phyloP scores from a whole-genome alignment of 2,888 invertebrate species.

The Cabera pusaria region DNA sequence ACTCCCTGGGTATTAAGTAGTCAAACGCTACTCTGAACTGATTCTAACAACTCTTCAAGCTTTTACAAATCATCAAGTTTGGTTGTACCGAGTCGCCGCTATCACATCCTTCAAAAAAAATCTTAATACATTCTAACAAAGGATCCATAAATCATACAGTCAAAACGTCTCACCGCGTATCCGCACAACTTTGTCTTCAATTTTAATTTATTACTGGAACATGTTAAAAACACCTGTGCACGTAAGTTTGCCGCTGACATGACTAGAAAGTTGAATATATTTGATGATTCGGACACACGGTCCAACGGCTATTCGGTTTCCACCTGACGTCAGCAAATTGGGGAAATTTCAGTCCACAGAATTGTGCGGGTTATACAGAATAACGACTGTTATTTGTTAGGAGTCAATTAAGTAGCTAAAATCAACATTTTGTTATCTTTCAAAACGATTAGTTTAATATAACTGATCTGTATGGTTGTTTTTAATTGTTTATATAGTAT shows the following conservation, averaged over 20 bases:
- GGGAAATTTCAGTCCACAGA: slow-evolving; percentile 28
- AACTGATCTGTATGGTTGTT: too few species aligned
- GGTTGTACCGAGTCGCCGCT: too few species aligned
- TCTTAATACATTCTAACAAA: too few species aligned
- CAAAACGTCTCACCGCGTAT: background rate
- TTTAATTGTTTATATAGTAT: too few species aligned
- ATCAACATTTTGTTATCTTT: too few species aligned
- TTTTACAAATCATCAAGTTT: too few species aligned
- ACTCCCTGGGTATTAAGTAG: too few species aligned
- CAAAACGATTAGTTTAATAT: too few species aligned
- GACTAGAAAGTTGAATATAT: slow-evolving; percentile 34
- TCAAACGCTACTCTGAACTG: too few species aligned
- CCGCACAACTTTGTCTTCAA: background rate
- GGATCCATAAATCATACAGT: too few species aligned
- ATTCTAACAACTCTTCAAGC: too few species aligned
- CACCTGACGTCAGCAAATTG: slow-evolving; percentile 32
- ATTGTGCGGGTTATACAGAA: slow-evolving; percentile 13
- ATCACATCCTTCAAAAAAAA: too few species aligned
- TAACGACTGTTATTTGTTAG: slow-evolving; percentile 5
- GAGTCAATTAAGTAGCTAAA: slow-evolving; percentile 1
- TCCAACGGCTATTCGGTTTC: slow-evolving; percentile 26
- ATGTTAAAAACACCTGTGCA: slow-evolving; percentile 27
- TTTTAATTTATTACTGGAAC: slow-evolving; percentile 21
- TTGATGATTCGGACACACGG: slow-evolving; percentile 34
- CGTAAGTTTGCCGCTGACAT: slow-evolving; percentile 30